A percentile compares a stretch with the other conserved stretches of the same genome.
phyloP scores from a whole-genome alignment of 2,888 invertebrate species.

The Taenaris catops region DNA sequence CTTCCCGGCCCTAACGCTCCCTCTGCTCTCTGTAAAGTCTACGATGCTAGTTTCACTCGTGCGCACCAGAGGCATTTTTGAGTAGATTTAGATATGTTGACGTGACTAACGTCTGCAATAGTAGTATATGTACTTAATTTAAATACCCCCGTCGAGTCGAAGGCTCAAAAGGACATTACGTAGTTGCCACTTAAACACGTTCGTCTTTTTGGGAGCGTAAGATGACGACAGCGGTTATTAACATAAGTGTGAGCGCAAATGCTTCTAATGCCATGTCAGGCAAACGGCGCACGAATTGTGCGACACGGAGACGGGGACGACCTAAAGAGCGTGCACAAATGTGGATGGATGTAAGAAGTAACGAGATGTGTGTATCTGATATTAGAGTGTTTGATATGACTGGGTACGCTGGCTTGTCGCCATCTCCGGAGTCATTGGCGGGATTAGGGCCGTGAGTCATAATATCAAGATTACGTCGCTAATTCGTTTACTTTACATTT shows the following conservation, averaged over 20 bases:
- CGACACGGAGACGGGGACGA: slow-evolving; percentile 74
- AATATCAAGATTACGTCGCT: slow-evolving; percentile 69
- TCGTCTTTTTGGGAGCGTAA: slow-evolving; percentile 47
- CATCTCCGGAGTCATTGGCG: slow-evolving; percentile 62
- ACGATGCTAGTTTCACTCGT: slow-evolving; percentile 92
- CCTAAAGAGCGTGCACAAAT: slow-evolving; percentile 60
- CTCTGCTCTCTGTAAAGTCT: slow-evolving; percentile 89
- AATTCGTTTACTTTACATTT: slow-evolving; percentile 73
- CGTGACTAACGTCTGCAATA: slow-evolving; percentile 73
- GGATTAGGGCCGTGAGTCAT: slow-evolving; percentile 71
- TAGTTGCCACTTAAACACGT: slow-evolving; percentile 37
- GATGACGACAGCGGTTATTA: slow-evolving; percentile 68
- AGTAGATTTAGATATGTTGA: slow-evolving; percentile 51
- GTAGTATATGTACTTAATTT: slow-evolving; percentile 70
- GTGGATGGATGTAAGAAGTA: slow-evolving; percentile 60
- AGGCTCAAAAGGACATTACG: slow-evolving; percentile 41
- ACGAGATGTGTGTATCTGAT: slow-evolving; percentile 30
- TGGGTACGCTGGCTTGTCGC: slow-evolving; percentile 76
- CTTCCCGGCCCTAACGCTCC: slow-evolving; percentile 81
- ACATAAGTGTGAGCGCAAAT: slow-evolving; percentile 60
- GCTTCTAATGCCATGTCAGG: slow-evolving; percentile 48
- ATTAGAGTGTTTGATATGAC: slow-evolving; percentile 39
- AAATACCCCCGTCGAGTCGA: slow-evolving; percentile 68
- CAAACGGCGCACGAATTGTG: slow-evolving; percentile 40
- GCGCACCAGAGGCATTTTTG: slow-evolving; percentile 81